Conservation (phyloP, 2,888 invertebrate genomes). For the Pristionchus japonicus region DNA sequence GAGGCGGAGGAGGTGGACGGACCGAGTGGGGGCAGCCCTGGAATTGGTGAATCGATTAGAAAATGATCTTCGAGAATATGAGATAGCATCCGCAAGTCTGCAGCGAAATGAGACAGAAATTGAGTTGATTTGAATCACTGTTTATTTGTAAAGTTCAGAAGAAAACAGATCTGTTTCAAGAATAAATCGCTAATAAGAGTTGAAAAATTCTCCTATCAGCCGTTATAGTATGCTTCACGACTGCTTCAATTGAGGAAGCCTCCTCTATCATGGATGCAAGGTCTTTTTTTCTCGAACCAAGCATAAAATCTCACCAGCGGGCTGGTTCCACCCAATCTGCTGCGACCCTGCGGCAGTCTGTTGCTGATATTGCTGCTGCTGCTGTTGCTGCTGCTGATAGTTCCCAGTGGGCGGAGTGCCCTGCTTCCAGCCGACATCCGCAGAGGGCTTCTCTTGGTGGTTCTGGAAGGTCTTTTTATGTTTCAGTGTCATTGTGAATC, state of each 20-base stretch:
- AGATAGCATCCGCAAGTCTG: too few relatives aligned
- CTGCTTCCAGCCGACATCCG: neutral
- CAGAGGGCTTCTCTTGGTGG: neutral
- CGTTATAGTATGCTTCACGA: neutral
- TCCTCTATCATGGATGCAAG: neutral
- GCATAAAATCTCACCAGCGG: neutral
- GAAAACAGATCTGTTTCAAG: too few relatives aligned
- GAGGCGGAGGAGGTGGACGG: slow-evolving; percentile 20
- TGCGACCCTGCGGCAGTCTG: neutral
- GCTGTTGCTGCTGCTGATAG: slow-evolving; percentile 28
- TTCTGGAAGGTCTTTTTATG: neutral
- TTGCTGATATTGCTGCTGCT: slow-evolving; percentile 32
- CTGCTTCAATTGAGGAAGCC: neutral
- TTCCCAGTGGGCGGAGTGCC: neutral
- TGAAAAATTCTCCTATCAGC: too few relatives aligned
- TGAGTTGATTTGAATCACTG: too few relatives aligned
- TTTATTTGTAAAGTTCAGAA: too few relatives aligned
- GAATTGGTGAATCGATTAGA: neutral
- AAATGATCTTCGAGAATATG: too few relatives aligned
- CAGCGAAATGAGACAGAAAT: too few relatives aligned
- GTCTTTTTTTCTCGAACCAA: neutral
- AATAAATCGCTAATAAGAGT: too few relatives aligned
- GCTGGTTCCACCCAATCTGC: neutral
- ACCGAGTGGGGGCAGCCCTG: slow-evolving; percentile 9
- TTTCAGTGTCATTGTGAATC: neutral